Conservation (phyloP, 2,797 vertebrate genomes). For the Hyperoplus lanceolatus region DNA sequence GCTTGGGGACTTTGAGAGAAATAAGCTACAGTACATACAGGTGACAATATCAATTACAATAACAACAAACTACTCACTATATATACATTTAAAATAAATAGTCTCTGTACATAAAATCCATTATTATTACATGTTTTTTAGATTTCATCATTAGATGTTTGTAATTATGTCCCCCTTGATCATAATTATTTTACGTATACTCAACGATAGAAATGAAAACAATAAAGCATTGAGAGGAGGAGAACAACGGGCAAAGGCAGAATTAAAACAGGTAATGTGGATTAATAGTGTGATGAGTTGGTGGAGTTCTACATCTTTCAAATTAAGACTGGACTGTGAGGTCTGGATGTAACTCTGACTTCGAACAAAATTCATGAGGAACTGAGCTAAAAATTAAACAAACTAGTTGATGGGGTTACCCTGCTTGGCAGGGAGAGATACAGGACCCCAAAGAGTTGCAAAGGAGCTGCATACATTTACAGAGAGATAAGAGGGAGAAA, state of each 20-base stretch:
- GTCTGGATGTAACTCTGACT: constrained; percentile 16
- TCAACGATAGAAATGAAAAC: constrained; percentile 43
- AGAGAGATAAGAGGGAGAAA: constrained; percentile 68
- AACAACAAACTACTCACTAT: constrained; percentile 70
- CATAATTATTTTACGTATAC: constrained; percentile 44
- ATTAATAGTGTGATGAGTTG: constrained; percentile 1
- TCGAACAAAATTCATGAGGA: constrained; percentile 40
- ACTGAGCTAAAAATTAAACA: constrained; percentile 41
- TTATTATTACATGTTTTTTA: constrained; percentile 54
- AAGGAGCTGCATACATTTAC: constrained; percentile 65
- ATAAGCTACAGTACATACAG: constrained; percentile 59
- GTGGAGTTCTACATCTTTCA: constrained; percentile 15
- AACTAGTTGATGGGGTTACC: constrained; percentile 47
- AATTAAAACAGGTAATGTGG: constrained; percentile 13
- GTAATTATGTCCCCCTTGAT: constrained; percentile 51
- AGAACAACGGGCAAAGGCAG: constrained; percentile 6
- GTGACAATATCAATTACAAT: constrained; percentile 54
- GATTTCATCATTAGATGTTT: constrained; percentile 43
- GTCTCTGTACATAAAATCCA: constrained; percentile 80
- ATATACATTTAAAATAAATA: constrained; percentile 79
- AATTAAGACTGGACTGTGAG: constrained; percentile 40
- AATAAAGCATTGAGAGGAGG: constrained; percentile 32
- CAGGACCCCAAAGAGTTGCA: constrained; percentile 59
- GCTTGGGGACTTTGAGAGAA: constrained; percentile 58
- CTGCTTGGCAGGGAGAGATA: constrained; percentile 77